Evolutionary conservation across 1,140 invertebrate species (phyloP).

Genomic region (Galleria mellonella): DNA sequence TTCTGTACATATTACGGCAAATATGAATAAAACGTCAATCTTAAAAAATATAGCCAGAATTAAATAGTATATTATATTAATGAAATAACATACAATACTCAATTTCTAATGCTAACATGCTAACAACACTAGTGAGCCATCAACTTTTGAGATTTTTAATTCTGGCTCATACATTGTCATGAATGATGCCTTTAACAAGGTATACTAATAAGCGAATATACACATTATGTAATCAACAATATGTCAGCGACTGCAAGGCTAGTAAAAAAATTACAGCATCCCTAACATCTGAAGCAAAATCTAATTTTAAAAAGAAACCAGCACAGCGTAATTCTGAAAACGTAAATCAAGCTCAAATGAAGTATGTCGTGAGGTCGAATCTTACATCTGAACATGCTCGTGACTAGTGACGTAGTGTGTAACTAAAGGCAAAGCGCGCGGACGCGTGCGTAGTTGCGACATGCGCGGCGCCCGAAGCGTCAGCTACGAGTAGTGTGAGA

Average conservation of each 20-base stretch:
- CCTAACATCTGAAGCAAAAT: constrained; percentile 33
- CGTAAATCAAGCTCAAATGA: constrained; percentile 38
- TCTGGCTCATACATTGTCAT: constrained; percentile 3
- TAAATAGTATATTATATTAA: too few relatives aligned
- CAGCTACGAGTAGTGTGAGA: constrained; percentile 8
- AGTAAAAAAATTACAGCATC: constrained; percentile 35
- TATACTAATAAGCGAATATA: constrained; percentile 24
- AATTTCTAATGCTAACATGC: too few relatives aligned
- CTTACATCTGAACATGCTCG: constrained; percentile 18
- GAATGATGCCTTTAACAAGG: constrained; percentile 3
- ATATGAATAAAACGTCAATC: too few relatives aligned
- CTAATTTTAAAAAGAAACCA: constrained; percentile 38
- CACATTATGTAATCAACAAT: constrained; percentile 18
- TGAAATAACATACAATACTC: too few relatives aligned
- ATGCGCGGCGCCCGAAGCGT: constrained; percentile 24
- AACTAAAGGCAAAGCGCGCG: constrained; percentile 25
- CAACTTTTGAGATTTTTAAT: not conserved
- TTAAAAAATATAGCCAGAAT: too few relatives aligned
- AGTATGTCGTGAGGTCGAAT: constrained; percentile 27
- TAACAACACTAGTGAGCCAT: too few relatives aligned
- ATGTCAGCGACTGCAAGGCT: constrained; percentile 24
- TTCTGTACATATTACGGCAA: too few relatives aligned
- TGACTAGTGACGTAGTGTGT: constrained; percentile 24
- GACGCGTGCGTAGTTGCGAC: constrained; percentile 9
- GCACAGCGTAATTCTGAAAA: constrained; percentile 33